A percentile compares a stretch with the other conserved stretches of the same genome.
These are phyloP conservation scores for Vidua macroura DNA, from an alignment of 2,113 vertebrate genomes.

Conservation along the genomic window DNA sequence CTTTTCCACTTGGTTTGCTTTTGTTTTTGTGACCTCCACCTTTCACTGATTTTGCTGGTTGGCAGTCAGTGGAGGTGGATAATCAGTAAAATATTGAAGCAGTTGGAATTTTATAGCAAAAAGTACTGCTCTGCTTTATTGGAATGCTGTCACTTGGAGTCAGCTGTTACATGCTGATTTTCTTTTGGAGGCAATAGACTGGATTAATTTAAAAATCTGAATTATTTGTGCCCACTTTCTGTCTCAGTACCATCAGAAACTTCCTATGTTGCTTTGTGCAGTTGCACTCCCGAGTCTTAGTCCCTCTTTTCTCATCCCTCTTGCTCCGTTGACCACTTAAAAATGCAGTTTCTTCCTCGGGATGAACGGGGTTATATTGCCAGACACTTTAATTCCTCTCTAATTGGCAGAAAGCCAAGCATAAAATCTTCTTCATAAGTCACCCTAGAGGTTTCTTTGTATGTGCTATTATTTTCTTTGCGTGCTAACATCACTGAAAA, in stretches of 20 bases:
- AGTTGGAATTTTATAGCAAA: not conserved
- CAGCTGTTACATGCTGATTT: not conserved
- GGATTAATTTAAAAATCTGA: not conserved
- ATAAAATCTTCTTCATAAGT: conserved; percentile 33
- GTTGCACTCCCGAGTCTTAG: not conserved
- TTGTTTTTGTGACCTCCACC: not conserved
- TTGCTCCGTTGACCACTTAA: not conserved
- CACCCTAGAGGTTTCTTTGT: conserved; percentile 48
- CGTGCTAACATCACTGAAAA: conserved; percentile 6
- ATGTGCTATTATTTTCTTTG: conserved; percentile 25
- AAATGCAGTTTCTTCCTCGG: not conserved
- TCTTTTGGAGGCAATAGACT: not conserved
- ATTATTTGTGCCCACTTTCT: not conserved
- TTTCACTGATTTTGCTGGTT: not conserved
- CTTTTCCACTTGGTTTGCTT: not conserved
- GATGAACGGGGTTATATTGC: not conserved
- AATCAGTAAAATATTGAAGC: not conserved
- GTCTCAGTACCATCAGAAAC: not conserved
- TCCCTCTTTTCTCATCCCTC: not conserved
- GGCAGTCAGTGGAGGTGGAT: not conserved
- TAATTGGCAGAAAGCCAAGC: conserved; percentile 38
- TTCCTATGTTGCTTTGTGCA: not conserved
- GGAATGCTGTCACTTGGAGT: not conserved
- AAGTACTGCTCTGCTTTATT: not conserved
- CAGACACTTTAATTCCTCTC: conserved; percentile 29